Conservation (phyloP, 2,888 invertebrate species). For the Heliconius hortense region DNA sequence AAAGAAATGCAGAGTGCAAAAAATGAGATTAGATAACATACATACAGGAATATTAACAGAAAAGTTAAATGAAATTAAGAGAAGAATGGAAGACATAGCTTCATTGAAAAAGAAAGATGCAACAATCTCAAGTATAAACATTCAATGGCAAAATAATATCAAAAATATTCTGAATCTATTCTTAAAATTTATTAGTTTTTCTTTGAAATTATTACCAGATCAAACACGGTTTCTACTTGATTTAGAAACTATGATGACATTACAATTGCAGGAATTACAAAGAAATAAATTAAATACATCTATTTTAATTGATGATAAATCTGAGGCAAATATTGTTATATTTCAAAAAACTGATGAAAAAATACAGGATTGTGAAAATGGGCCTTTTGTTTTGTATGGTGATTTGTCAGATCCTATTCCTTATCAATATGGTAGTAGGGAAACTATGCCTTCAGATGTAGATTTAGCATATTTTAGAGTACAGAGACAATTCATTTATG, state of each 20-base stretch:
- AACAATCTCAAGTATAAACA: conserved; percentile 59
- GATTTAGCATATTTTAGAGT: conserved; percentile 63
- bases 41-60: conserved; percentile 59
- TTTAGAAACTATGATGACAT: conserved; percentile 69
- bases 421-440: conserved; percentile 62
- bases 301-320: conserved; percentile 58
- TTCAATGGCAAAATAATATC: conserved; percentile 68
- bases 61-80: conserved; percentile 58
- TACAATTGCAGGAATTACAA: conserved; percentile 71
- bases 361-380: conserved; percentile 52
- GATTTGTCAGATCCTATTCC: conserved; percentile 57
- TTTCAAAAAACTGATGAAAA: conserved; percentile 51
- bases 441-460: conserved; percentile 62
- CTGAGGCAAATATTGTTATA: conserved; percentile 52
- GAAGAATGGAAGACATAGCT: conserved; percentile 55
- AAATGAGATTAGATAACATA: conserved; percentile 62
- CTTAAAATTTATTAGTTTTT: conserved; percentile 71
- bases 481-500: conserved; percentile 66
- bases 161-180: conserved; percentile 68
- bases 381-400: conserved; percentile 66
- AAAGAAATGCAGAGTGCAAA: conserved; percentile 70
- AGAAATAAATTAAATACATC: conserved; percentile 50
- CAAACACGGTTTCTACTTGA: conserved; percentile 70
- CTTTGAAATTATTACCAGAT: conserved; percentile 70
- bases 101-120: conserved; percentile 54